These are phyloP conservation scores for Rhinoraja longicauda DNA, from an alignment of 2,797 vertebrate genomes.

Conservation along the genomic window DNA sequence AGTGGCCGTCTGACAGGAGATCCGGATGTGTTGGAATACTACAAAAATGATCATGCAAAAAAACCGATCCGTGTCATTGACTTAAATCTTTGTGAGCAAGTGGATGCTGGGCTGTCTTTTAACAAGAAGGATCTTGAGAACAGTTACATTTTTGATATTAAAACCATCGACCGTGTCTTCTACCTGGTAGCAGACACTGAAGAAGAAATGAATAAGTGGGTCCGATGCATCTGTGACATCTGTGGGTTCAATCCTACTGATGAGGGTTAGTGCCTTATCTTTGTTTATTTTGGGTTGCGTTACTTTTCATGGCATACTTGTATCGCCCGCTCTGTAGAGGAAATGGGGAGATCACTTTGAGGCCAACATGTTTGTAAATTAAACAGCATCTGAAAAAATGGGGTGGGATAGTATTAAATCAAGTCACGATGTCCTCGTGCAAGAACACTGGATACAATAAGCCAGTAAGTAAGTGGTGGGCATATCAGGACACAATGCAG, in stretches of 20 bases:
- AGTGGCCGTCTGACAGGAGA: conserved; percentile 93
- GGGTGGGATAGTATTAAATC: conserved; percentile 41
- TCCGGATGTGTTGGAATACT: conserved; percentile 95
- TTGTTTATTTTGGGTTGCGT: not conserved
- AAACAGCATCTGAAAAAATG: conserved; percentile 45
- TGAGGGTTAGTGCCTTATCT: conserved; percentile 69
- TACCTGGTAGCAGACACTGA: conserved; percentile 97
- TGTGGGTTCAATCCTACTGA: conserved; percentile 98
- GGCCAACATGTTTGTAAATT: conserved; percentile 45
- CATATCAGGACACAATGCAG: not conserved
- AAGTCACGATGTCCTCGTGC: too few relatives aligned
- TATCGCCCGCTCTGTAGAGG: not conserved
- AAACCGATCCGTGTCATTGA: conserved; percentile 98
- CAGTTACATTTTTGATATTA: conserved; percentile 98
- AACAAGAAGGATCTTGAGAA: conserved; percentile 98
- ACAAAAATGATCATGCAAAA: conserved; percentile 98
- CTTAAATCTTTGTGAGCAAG: conserved; percentile 97
- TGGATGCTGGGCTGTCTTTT: conserved; percentile 93
- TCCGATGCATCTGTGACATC: conserved; percentile 95
- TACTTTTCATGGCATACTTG: not conserved
- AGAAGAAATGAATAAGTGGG: conserved; percentile 99
- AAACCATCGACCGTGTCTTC: conserved; percentile 94
- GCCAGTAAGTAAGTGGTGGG: not conserved
- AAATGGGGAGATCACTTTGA: conserved; percentile 41
- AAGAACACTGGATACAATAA: not conserved